A percentile compares a stretch with the other conserved stretches of the same genome.
These are phyloP conservation scores for Triplophysa yarkandensis DNA, from an alignment of 2,797 vertebrate species.

Conservation along the genomic window DNA sequence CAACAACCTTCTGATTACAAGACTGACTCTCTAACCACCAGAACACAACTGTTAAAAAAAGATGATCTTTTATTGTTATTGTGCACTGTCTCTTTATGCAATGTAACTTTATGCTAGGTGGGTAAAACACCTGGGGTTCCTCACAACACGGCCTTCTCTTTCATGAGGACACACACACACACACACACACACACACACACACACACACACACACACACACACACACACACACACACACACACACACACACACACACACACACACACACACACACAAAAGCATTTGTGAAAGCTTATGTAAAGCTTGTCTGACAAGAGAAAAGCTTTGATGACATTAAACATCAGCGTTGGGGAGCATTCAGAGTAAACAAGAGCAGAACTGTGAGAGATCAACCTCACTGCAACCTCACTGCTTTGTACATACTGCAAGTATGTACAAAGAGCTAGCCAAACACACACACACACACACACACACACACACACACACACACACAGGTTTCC, in stretches of 20 bases:
- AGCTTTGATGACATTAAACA: constrained; percentile 75
- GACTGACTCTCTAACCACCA: too few species aligned
- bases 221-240: constrained; percentile 7
- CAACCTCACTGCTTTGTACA: too few species aligned
- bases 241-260: background rate
- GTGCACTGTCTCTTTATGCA: constrained; percentile 8
- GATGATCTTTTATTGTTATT: background rate
- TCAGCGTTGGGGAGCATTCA: constrained; percentile 65
- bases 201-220: background rate
- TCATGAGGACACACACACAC: constrained; percentile 20
- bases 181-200: background rate
- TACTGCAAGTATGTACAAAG: constrained; percentile 70
- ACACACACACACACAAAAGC: background rate
- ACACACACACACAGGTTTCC: constrained; percentile 70
- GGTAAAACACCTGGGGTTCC: constrained; percentile 25
- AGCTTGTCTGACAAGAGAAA: constrained; percentile 61
- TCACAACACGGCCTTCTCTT: constrained; percentile 34
- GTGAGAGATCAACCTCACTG: constrained; percentile 67
- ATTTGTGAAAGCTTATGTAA: constrained; percentile 61
- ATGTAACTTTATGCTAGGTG: background rate
- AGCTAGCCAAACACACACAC: constrained; percentile 66
- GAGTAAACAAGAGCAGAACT: constrained; percentile 71
- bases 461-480: constrained; percentile 64
- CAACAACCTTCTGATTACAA: too few species aligned
- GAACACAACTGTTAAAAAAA: background rate